A percentile compares a stretch with the other conserved stretches of the same genome.
Conservation (phyloP, 2,888 invertebrate species). For the Lucinisca nassula region DNA sequence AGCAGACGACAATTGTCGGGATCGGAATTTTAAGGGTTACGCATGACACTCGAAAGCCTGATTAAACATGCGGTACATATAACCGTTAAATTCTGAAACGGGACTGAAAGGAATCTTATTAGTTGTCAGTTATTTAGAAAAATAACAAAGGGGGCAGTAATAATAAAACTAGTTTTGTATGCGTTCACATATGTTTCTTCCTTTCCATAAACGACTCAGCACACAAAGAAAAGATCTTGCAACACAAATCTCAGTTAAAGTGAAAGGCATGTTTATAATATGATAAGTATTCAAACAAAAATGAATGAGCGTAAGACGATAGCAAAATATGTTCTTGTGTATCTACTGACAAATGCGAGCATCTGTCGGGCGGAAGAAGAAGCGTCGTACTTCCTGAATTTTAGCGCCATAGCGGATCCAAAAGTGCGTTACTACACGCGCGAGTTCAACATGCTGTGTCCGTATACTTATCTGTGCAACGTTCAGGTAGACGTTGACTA, state of each 20-base stretch:
- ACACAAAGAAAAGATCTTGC: neutral
- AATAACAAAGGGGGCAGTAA: no score
- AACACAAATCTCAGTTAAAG: neutral
- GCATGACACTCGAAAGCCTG: no score
- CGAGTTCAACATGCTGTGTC: slow-evolving; percentile 21
- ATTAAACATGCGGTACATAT: no score
- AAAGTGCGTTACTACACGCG: neutral
- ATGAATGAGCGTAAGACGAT: neutral
- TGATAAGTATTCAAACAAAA: neutral
- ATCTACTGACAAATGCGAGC: neutral
- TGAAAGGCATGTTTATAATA: neutral
- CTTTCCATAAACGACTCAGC: no score
- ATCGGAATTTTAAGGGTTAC: no score
- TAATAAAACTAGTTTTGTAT: no score
- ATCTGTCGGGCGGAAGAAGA: neutral
- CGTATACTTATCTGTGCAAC: slow-evolving; percentile 20
- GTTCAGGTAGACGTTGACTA: neutral
- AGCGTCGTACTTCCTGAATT: neutral
- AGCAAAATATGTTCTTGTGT: neutral
- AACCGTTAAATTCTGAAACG: no score
- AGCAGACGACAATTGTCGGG: no score
- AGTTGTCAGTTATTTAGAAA: no score
- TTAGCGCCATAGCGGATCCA: neutral
- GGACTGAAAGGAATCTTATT: no score
- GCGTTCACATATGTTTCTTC: no score